A percentile compares a stretch with the other conserved stretches of the same genome.
Evolutionary conservation across 2,888 invertebrate species (phyloP).

Genomic region (Leucophora obtusa): DNA sequence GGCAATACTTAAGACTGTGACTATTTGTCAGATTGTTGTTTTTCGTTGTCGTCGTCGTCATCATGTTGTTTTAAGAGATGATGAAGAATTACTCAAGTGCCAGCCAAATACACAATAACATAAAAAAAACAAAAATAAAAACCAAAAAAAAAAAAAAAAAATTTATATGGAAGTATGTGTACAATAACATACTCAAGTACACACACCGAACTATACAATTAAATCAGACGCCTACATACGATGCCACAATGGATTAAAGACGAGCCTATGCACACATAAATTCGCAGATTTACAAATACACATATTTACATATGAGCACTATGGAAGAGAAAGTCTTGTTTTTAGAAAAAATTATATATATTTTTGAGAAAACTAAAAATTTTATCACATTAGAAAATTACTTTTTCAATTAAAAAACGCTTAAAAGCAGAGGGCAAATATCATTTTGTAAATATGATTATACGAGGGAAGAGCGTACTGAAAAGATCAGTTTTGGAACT

Average conservation of each 20-base stretch:
- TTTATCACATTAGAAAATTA: too few species aligned
- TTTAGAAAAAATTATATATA: too few species aligned
- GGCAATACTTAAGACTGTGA: conserved; percentile 57
- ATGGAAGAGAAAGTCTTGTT: not conserved
- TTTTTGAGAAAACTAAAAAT: too few species aligned
- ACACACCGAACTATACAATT: conserved; percentile 35
- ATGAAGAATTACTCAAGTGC: conserved; percentile 64
- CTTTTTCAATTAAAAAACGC: too few species aligned
- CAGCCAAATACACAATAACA: conserved; percentile 58
- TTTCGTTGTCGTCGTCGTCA: conserved; percentile 29
- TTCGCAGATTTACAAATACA: conserved; percentile 6
- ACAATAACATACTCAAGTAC: conserved; percentile 12
- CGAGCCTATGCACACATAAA: conserved; percentile 24
- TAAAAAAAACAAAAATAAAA: conserved; percentile 23
- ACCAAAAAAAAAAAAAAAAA: not conserved
- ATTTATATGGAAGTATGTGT: not conserved
- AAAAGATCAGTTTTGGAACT: too few species aligned
- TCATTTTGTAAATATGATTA: too few species aligned
- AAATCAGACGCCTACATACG: conserved; percentile 57
- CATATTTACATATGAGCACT: not conserved
- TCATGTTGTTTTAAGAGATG: conserved; percentile 58
- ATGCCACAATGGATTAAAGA: conserved; percentile 48
- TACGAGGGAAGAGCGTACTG: too few species aligned
- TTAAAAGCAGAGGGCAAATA: too few species aligned
- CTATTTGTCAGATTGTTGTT: conserved; percentile 53